Base-by-base conservation (phyloP, 2,888 invertebrate species). In the Dryocosmus kuriphilus region DNA sequence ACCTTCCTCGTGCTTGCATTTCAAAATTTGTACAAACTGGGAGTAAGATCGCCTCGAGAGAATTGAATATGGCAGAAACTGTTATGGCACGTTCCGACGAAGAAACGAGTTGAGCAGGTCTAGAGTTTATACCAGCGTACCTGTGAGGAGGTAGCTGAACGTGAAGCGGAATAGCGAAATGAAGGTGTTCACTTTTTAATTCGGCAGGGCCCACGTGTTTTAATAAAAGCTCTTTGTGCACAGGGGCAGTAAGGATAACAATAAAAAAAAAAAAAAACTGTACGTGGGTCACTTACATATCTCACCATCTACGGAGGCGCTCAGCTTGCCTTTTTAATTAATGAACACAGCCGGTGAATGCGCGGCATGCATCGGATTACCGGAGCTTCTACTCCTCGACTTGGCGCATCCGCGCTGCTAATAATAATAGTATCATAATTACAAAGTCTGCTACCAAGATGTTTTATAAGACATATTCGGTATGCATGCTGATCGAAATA, bases 141-240 rank as follows among this genome's bases (percentile, higher is more conserved):
- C n/a, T 55, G 22, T 55, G 51, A 55, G 22, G 22, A 55, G n/a
- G 51, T 55, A 55, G 51, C 51, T 55, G 22, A 55, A 55, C 22
- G n/a, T 55, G 27, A 46, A 16, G 77, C 79, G 78, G 77, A 77
- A 81, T 55, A 55, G 51, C 9, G 22, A 55, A 55, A 22, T 55
- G 51, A 22, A 55, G 22, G 76, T 80, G 83, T 90, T 90, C 88
- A 88, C 88, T 89, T 88, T 90, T 89, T 89, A 88, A 89, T 90
- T 89, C 87, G 82, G 78, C 27, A 76, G 79, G 67, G 79, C 82
- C 83, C 84, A 83, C 85, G 88, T 85, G 83, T 86, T 89, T 88
- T 89, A 90, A 89, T 90, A 89, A 90, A 89, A 88, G 79, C 87
- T 55, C 51, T 22, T 55, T n/a, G 51, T 22, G 51, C 88, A 85